Percentiles rank a stretch among this genome's conserved stretches.
Evolutionary conservation across 2,888 invertebrate species (phyloP).

Genomic region (Mongoloraphidia duomilia): DNA sequence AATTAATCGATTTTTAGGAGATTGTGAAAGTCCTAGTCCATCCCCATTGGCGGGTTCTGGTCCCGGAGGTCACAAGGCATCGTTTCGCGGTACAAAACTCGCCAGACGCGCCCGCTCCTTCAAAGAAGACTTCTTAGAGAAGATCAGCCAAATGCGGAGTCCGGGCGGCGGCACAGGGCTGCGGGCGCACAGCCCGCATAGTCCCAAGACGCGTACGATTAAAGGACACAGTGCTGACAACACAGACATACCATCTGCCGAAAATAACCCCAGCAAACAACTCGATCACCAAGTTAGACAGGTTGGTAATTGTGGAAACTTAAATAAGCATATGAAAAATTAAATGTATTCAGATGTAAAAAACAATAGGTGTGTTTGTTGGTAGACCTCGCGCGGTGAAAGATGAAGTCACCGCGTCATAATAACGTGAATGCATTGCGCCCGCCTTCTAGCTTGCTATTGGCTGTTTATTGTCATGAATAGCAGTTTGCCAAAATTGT

Average conservation of each 20-base stretch:
- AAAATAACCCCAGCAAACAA: constrained; percentile 47
- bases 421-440: no score
- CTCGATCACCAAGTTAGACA: constrained; percentile 62
- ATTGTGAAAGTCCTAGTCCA: constrained; percentile 23
- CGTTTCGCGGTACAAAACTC: constrained; percentile 68
- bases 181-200: constrained; percentile 31
- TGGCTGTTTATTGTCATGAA: no score
- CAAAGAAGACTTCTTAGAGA: constrained; percentile 84
- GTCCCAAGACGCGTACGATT: constrained; percentile 30
- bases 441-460: no score
- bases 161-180: constrained; percentile 30
- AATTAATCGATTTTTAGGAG: constrained; percentile 9
- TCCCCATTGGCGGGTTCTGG: constrained; percentile 27
- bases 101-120: constrained; percentile 79
- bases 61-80: constrained; percentile 58
- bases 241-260: constrained; percentile 40
- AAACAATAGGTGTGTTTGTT: neutral
- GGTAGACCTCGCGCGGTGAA: no score
- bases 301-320: constrained; percentile 22
- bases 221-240: constrained; percentile 30
- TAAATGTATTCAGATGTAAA: no score
- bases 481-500: no score
- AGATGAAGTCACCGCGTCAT: no score
- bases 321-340: no score
- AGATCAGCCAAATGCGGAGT: constrained; percentile 79